Conservation (phyloP, 2,797 vertebrate species). For the Miichthys miiuy region DNA sequence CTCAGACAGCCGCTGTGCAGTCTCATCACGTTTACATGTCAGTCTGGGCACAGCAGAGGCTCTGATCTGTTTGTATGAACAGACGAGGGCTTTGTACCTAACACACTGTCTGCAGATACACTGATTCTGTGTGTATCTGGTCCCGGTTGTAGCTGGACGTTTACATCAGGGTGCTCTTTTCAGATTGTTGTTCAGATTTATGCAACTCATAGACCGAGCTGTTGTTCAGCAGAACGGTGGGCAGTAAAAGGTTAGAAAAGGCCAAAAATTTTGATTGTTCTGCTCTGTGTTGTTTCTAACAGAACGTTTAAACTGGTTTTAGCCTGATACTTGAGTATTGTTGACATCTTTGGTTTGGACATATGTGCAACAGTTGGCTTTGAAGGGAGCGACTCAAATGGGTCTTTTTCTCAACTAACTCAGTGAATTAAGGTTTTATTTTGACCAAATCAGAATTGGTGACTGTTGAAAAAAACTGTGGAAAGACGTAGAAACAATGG, state of each 20-base stretch:
- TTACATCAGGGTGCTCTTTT: neutral
- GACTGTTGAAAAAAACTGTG: too few species aligned
- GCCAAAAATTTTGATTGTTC: neutral
- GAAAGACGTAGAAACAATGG: too few species aligned
- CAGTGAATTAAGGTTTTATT: too few species aligned
- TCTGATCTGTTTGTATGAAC: neutral
- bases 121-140: neutral
- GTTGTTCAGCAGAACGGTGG: neutral
- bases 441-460: too few species aligned
- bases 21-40: slow-evolving; percentile 15
- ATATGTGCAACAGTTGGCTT: too few species aligned
- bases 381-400: too few species aligned
- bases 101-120: too few species aligned
- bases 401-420: too few species aligned
- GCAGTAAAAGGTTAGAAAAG: neutral
- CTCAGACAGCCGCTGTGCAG: slow-evolving; percentile 13
- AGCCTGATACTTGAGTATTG: too few species aligned
- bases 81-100: slow-evolving; percentile 7
- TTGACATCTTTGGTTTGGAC: too few species aligned
- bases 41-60: neutral
- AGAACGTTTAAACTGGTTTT: neutral
- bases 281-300: too few species aligned
- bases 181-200: neutral
- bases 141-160: too few species aligned
- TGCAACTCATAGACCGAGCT: neutral